phyloP scores from a whole-genome alignment of 2,113 vertebrate genomes.

The Ailuropoda melanoleuca region DNA sequence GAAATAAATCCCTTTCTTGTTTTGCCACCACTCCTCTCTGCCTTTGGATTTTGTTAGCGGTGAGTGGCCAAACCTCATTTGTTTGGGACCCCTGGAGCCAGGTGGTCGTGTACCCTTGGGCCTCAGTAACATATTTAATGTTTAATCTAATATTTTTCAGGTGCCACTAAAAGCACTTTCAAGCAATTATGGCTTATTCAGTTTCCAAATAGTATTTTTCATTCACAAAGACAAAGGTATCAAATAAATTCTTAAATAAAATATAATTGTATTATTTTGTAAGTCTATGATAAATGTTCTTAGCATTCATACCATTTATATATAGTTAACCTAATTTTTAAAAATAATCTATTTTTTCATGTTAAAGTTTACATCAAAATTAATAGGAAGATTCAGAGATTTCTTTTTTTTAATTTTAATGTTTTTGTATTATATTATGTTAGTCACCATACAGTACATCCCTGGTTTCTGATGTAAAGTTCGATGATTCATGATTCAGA shows the following conservation, averaged over 20 bases:
- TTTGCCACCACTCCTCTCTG: neutral
- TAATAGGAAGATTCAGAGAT: too few species aligned
- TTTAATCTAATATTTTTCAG: neutral
- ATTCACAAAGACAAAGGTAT: neutral
- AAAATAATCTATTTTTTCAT: neutral
- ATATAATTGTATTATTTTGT: neutral
- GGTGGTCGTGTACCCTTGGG: neutral
- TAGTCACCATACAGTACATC: too few species aligned
- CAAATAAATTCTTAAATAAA: neutral
- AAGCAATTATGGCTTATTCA: neutral
- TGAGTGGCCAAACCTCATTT: neutral
- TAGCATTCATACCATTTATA: neutral
- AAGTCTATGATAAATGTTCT: neutral
- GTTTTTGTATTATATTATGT: too few species aligned
- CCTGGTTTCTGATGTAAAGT: too few species aligned
- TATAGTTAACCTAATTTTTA: neutral
- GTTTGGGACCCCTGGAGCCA: neutral
- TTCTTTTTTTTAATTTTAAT: too few species aligned
- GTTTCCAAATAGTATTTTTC: neutral
- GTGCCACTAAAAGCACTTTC: neutral
- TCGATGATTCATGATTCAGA: too few species aligned
- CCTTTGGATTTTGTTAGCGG: neutral
- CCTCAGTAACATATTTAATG: neutral
- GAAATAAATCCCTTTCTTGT: neutral
- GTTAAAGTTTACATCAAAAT: neutral